Evolutionary conservation across 2,888 invertebrate species (phyloP).

Genomic region (Amphipyra berbera): DNA sequence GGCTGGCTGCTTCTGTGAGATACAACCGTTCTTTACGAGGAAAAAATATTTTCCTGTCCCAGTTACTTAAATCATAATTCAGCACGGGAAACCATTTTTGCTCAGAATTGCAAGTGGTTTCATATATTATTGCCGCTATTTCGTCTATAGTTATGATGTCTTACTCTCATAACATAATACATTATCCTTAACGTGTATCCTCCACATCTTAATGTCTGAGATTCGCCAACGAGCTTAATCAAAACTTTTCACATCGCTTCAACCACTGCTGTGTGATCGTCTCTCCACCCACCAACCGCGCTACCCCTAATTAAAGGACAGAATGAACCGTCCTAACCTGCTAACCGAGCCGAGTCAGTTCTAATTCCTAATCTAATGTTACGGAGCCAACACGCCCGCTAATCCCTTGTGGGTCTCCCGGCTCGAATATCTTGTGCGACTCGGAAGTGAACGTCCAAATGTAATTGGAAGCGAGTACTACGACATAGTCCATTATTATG

Average conservation of each 20-base stretch:
- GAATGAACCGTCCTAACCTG: constrained; percentile 5
- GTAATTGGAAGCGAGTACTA: constrained; percentile 12
- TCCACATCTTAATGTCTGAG: no score
- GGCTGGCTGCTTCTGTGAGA: no score
- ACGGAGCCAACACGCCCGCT: constrained; percentile 23
- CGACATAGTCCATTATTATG: constrained; percentile 1
- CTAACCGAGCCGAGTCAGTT: constrained; percentile 7
- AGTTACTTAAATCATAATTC: constrained; percentile 25
- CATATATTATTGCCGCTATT: constrained; percentile 6
- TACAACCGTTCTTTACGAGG: not conserved
- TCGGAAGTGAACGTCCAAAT: constrained; percentile 11
- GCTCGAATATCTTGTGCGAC: constrained; percentile 23
- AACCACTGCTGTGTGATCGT: not conserved
- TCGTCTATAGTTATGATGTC: no score
- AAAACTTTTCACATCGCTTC: constrained; percentile 1
- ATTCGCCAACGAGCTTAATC: not conserved
- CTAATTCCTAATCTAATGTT: constrained; percentile 33
- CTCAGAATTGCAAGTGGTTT: constrained; percentile 1
- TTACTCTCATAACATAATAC: no score
- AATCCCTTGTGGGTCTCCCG: constrained; percentile 39
- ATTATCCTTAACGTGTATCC: no score
- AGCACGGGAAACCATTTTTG: not conserved
- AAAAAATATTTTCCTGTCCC: constrained; percentile 15
- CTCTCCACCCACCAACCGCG: constrained; percentile 3
- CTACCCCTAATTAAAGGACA: constrained; percentile 22